These are phyloP conservation scores for Lepidocyrtoides sp. DNA, from an alignment of 2,888 invertebrate species.

Conservation along the genomic window DNA sequence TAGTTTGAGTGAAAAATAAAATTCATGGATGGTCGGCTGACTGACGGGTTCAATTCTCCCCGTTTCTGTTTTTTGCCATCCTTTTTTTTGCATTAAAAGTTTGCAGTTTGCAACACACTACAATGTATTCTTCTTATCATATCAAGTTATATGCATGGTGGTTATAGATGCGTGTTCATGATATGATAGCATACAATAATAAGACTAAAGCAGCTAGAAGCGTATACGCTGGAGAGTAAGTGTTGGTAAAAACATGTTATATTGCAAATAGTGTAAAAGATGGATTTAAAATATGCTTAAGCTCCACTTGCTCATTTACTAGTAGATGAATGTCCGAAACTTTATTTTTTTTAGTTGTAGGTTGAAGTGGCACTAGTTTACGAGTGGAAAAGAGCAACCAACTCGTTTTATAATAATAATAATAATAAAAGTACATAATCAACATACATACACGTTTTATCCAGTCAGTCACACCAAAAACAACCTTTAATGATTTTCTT, in stretches of 20 bases:
- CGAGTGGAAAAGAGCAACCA: conserved; percentile 79
- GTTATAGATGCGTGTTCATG: no score
- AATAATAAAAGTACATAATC: conserved; percentile 42
- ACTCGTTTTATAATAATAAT: conserved; percentile 72
- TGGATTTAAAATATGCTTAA: conserved; percentile 12
- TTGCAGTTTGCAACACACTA: conserved; percentile 12
- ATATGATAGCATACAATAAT: no score
- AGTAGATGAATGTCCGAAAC: background rate
- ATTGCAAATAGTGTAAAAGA: background rate
- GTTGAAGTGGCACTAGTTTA: conserved; percentile 79
- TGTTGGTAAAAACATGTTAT: no score
- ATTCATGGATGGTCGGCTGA: conserved; percentile 47
- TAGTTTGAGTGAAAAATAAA: conserved; percentile 15
- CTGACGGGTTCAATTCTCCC: conserved; percentile 78
- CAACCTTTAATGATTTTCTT: conserved; percentile 70
- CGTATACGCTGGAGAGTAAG: no score
- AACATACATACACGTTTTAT: conserved; percentile 72
- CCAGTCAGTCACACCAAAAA: conserved; percentile 81
- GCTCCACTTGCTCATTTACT: background rate
- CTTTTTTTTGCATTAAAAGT: conserved; percentile 44
- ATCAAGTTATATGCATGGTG: background rate
- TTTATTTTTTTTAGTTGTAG: conserved; percentile 54
- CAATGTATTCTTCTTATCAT: background rate
- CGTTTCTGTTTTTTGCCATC: conserved; percentile 39
- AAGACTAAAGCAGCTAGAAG: no score